Base-by-base conservation (phyloP, 2,113 vertebrate species). In the Pelusios castaneus region DNA sequence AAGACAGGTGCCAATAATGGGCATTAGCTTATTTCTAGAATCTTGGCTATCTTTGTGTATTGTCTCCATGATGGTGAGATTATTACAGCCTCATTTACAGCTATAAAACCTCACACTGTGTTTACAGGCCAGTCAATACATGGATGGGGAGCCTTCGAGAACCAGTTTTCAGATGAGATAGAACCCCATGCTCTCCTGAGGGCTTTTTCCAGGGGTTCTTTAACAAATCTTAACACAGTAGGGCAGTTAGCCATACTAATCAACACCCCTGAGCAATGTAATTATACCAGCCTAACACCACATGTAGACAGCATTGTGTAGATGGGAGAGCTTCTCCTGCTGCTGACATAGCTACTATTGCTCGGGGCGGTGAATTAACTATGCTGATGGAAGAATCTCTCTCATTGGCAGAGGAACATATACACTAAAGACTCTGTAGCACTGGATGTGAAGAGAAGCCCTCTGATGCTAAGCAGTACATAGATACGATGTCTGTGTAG, bases 41-140 rank as follows among this genome's bases (percentile, higher is more conserved):
- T 10, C 8, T 31, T 76, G 21, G 5, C 41, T 43, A 34, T 70
- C 31, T 5, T 56, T 5, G 45, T 84, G 38, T 41, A 9, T 76
- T n/a, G 11, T n/a, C 13, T 8, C 73, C 17, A 27, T 43, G 19
- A 47, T 60, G 58, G 11, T 1, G 11, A 88, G 43, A 19, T 4
- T 70, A 41, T 55, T 80, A 43, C 22, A 43, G 38, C 41, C 38
- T 29, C 41, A 45, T 16, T 22, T 43, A 16, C 73, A 27, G 73
- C 73, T 45, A 45, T 52, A 75, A 54, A 58, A 84, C 80, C 67
- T 27, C 8, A 25, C 2, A 31, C 67, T 5, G 47, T 21, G 47
- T 45, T 12, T 29, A 29, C 16, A 3, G 24, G 1, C 14, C 45
- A 55, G 8, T 16, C 38, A 1, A 0, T 16, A 31, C 3, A 1